These are phyloP conservation scores for Apus apus DNA, from an alignment of 2,113 vertebrate genomes.

Conservation along the genomic window DNA sequence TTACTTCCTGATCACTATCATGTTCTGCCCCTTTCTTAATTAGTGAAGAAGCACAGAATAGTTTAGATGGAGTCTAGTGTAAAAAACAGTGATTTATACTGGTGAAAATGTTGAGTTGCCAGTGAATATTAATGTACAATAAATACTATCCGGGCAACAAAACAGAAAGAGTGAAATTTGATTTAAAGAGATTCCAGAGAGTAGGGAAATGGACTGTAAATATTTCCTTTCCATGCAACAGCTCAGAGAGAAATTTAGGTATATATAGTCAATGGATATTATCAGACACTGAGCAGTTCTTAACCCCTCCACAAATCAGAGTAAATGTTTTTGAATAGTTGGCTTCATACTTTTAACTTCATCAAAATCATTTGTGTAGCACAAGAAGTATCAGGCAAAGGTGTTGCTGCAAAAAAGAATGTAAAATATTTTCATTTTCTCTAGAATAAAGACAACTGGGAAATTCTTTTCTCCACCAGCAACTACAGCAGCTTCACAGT, in stretches of 20 bases:
- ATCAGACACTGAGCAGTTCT: background rate
- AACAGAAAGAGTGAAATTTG: background rate
- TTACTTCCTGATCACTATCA: background rate
- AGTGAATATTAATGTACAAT: background rate
- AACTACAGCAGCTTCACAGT: background rate
- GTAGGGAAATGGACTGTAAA: background rate
- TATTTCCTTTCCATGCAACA: background rate
- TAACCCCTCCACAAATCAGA: background rate
- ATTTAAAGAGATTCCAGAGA: background rate
- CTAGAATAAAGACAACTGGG: background rate
- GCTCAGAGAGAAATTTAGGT: background rate
- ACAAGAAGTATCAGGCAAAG: background rate
- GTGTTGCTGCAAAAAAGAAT: background rate
- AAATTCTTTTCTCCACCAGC: background rate
- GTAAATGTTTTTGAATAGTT: background rate
- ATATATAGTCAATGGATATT: background rate
- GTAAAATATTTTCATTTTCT: background rate
- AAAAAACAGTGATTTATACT: background rate
- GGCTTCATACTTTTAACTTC: background rate
- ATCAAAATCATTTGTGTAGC: background rate
- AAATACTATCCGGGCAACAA: slow-evolving; percentile 5
- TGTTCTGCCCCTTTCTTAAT: background rate
- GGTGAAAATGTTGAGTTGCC: background rate
- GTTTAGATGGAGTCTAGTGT: background rate
- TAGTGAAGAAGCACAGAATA: slow-evolving; percentile 33